Percentiles rank a stretch among this genome's conserved stretches.
phyloP scores from a whole-genome alignment of 2,113 vertebrate species.

The Chionis minor region DNA sequence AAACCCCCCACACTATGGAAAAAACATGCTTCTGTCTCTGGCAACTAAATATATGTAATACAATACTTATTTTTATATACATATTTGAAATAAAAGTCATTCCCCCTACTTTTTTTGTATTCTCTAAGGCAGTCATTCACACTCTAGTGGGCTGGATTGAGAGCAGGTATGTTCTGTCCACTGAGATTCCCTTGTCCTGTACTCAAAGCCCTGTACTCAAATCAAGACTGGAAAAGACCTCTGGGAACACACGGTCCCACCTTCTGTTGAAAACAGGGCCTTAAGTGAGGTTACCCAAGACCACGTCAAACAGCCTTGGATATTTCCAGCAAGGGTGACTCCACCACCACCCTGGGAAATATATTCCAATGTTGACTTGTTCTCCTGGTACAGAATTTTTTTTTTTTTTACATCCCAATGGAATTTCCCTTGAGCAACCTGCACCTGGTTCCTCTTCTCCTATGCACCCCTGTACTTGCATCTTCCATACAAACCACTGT shows the following conservation, averaged over 20 bases:
- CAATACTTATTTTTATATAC: not conserved
- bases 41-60: not conserved
- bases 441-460: not conserved
- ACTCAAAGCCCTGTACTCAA: not conserved
- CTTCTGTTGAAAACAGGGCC: not conserved
- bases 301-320: not conserved
- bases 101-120: not conserved
- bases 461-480: not conserved
- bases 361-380: not conserved
- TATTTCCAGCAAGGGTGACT: not conserved
- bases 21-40: not conserved
- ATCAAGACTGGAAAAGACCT: not conserved
- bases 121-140: not conserved
- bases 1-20: not conserved
- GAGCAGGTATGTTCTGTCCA: not conserved
- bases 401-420: not conserved
- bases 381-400: not conserved
- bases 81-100: not conserved
- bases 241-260: not conserved
- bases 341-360: not conserved
- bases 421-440: not conserved
- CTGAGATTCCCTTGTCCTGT: not conserved
- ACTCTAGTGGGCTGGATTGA: not conserved
- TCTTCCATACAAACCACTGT: fast-evolving
- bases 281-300: not conserved